phyloP scores from a whole-genome alignment of 2,113 vertebrate species.

The Prunella himalayana region DNA sequence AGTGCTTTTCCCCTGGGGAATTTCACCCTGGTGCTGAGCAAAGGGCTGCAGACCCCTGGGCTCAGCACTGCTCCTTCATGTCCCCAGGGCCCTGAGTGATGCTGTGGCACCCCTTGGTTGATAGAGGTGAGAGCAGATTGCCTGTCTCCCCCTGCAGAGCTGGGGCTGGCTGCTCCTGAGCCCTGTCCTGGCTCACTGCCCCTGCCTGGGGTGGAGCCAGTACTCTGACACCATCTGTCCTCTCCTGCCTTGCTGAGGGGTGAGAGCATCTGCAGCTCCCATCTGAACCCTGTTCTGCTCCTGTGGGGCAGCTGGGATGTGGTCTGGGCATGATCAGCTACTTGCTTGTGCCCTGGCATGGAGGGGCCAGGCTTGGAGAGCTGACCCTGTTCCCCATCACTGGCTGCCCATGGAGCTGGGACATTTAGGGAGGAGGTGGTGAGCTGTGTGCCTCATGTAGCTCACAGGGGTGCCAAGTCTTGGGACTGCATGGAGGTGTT shows the following conservation, averaged over 20 bases:
- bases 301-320: neutral
- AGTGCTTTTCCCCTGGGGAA: neutral
- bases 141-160: neutral
- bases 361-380: neutral
- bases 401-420: fast-evolving
- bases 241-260: neutral
- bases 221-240: neutral
- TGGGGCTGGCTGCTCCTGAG: neutral
- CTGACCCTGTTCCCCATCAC: fast-evolving
- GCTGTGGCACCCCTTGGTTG: fast-evolving
- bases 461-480: neutral
- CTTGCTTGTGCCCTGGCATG: fast-evolving
- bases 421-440: neutral
- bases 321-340: neutral
- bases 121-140: neutral
- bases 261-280: neutral
- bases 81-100: neutral
- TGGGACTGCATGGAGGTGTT: neutral
- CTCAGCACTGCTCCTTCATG: neutral
- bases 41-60: neutral
- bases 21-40: fast-evolving
- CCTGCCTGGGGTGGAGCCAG: neutral
- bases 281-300: fast-evolving
- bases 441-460: neutral
- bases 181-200: fast-evolving